Base-by-base conservation (phyloP, 2,113 vertebrate species). In the Chloropsis hardwickii region DNA sequence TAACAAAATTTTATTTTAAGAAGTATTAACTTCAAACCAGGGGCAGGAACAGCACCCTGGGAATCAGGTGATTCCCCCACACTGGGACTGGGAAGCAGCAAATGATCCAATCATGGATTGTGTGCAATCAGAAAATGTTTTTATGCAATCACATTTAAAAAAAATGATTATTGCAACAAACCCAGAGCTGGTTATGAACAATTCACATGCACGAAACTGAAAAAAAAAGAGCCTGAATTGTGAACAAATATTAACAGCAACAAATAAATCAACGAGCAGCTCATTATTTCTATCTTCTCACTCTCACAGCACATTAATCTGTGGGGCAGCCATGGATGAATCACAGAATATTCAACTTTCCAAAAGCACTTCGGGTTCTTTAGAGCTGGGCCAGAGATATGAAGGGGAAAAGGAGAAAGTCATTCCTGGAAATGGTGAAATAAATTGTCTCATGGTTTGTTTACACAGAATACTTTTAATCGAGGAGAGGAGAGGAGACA, bases 201-300 rank as follows among this genome's bases (percentile, higher is more conserved):
- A 89, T 76, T 85, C 65, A 21, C 31, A 37, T 70, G 3, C 31
- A 24, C 19, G 6, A 22, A 64, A 74, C 31, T 25, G 37, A 10
- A 60, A 45, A 60, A 42, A 40, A 65, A 57, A 57, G 65, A 69
- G 56, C 39, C 89, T 53, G 84, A 86, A 86, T 89, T 85, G 91
- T 95, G 91, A 95, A 95, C 83, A 94, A 81, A 92, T 94, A 94
- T 57, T 64, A 89, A 79, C 1, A 1, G 83, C 86, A 92, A 97
- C 86, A 95, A 95, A 95, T 96, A 96, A 96, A 95, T 95, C 96
- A 37, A 22, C 11, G 11, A 65, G 57, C 84, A 94, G 91, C 86
- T 89, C 90, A 18, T 97, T 92, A 91, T 72, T 89, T 72, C n/a
- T 31, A 61, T 50, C 81, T 82, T 85, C 89, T 89, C 54, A 5